Evolutionary conservation across 2,113 vertebrate species (phyloP).

Genomic region (Acanthisitta chloris): DNA sequence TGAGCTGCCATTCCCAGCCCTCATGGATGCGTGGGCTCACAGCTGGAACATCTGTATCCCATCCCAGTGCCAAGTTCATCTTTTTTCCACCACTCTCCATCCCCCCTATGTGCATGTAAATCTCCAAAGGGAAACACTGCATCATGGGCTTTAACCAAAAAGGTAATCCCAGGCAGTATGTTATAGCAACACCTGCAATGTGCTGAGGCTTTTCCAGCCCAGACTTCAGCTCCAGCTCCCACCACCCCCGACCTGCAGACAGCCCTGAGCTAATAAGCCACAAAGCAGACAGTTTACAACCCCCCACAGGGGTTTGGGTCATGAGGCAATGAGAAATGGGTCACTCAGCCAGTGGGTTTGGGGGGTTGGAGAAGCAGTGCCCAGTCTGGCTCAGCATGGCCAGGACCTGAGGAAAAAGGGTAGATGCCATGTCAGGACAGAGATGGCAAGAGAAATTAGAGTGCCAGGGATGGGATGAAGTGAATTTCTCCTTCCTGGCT

Average conservation of each 20-base stretch:
- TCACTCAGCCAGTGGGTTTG: rapidly evolving
- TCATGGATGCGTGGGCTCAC: neutral
- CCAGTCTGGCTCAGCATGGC: neutral
- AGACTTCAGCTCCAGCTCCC: neutral
- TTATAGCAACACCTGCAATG: neutral
- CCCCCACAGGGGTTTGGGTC: neutral
- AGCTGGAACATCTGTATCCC: slow-evolving; percentile 40
- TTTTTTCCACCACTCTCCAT: neutral
- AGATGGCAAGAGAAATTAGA: neutral
- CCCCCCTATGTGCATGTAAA: neutral
- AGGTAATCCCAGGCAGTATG: neutral
- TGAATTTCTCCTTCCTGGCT: neutral
- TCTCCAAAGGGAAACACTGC: slow-evolving; percentile 26
- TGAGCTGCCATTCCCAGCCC: neutral
- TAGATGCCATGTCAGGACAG: neutral
- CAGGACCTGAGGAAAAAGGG: neutral
- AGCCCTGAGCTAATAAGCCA: neutral
- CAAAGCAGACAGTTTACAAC: neutral
- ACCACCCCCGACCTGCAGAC: neutral
- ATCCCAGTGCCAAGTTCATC: neutral
- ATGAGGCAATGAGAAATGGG: neutral
- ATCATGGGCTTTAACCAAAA: neutral
- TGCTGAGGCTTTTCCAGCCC: neutral
- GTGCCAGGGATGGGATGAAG: neutral
- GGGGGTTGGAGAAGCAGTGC: rapidly evolving